Evolutionary conservation across 2,888 invertebrate genomes (phyloP).

Genomic region (Pristionchus fissidentatus): DNA sequence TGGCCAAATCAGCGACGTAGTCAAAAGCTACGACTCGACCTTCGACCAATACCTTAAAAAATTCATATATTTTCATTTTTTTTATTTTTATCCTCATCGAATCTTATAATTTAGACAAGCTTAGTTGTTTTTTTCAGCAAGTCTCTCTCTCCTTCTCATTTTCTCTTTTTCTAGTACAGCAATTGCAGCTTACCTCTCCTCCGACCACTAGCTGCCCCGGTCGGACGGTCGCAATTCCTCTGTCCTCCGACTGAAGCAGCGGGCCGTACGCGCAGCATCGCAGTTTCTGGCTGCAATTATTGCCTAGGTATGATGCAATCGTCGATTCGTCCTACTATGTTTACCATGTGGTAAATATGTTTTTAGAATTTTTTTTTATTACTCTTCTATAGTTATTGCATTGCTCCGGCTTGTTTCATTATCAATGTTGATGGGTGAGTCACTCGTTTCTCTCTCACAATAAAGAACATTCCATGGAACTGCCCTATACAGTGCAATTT

Average conservation of each 20-base stretch:
- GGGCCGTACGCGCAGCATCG: conserved; percentile 64
- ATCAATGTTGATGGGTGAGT: too few relatives aligned
- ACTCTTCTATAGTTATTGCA: too few relatives aligned
- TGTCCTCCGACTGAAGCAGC: conserved; percentile 60
- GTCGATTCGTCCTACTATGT: too few relatives aligned
- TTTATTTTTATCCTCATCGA: neutral
- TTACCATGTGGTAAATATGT: too few relatives aligned
- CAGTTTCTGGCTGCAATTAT: neutral
- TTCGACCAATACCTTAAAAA: conserved; percentile 29
- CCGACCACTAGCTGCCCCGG: conserved; percentile 64
- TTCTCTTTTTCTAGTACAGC: too few relatives aligned
- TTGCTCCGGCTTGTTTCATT: too few relatives aligned
- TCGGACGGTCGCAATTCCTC: conserved; percentile 58
- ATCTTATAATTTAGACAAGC: neutral
- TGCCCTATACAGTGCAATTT: too few relatives aligned
- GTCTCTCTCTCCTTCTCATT: too few relatives aligned
- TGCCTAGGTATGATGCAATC: neutral
- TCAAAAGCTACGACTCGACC: conserved; percentile 62
- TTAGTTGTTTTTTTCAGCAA: too few relatives aligned
- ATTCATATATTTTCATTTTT: neutral
- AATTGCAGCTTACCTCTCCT: conserved; percentile 57
- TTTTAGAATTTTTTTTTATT: too few relatives aligned
- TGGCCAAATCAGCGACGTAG: conserved; percentile 63
- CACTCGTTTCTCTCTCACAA: too few relatives aligned
- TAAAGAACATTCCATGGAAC: too few relatives aligned